Percentiles rank a stretch among this genome's conserved stretches.
Conservation (phyloP, 2,888 invertebrate genomes). For the Ernsta delagoae region DNA sequence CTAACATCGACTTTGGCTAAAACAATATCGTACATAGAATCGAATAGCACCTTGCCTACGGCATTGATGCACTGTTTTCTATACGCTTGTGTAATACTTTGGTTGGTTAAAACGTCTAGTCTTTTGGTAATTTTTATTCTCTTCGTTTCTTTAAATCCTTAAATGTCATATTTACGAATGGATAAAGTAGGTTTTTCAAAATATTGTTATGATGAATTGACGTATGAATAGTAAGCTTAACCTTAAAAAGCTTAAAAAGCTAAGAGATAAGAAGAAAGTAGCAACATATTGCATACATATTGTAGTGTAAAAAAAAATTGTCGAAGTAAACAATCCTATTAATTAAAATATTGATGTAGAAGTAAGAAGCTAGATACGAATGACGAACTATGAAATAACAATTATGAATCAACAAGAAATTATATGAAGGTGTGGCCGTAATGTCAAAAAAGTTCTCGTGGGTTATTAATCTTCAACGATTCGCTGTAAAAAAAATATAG, state of each 20-base stretch:
- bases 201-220: no score
- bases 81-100: neutral
- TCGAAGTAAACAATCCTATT: neutral
- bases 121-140: no score
- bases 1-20: slow-evolving; percentile 20
- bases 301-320: no score
- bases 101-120: neutral
- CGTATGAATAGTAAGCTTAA: no score
- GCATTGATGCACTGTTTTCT: slow-evolving; percentile 1
- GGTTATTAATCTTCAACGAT: slow-evolving; percentile 25
- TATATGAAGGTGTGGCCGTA: slow-evolving; percentile 20
- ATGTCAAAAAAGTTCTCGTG: slow-evolving; percentile 14
- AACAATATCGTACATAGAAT: slow-evolving; percentile 31
- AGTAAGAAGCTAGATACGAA: no score
- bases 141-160: no score
- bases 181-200: no score
- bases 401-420: neutral
- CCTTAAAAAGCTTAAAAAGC: no score
- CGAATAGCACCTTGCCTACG: slow-evolving; percentile 17
- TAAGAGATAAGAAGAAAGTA: no score
- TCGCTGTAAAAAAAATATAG: slow-evolving; percentile 4
- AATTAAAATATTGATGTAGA: neutral
- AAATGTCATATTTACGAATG: no score
- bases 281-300: no score
- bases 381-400: neutral